phyloP scores from a whole-genome alignment of 2,797 vertebrate genomes.

The Amniataba percoides region DNA sequence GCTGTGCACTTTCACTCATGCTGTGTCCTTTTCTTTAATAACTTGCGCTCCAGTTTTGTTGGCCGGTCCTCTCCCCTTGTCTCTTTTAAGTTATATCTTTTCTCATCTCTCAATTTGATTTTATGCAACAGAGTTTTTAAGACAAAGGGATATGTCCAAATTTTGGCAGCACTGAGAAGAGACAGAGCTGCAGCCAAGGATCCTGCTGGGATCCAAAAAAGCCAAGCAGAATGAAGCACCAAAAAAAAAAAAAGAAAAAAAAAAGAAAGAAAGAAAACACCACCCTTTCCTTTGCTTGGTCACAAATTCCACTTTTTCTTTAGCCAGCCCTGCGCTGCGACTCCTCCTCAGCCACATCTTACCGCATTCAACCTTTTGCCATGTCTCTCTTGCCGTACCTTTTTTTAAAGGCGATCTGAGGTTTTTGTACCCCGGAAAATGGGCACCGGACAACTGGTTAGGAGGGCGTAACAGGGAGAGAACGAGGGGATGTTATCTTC shows the following conservation, averaged over 20 bases:
- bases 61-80: slow-evolving; percentile 62
- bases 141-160: slow-evolving; percentile 88
- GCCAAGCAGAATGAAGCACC: slow-evolving; percentile 87
- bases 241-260: slow-evolving; percentile 80
- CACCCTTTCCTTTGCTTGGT: slow-evolving; percentile 89
- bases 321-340: slow-evolving; percentile 85
- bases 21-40: slow-evolving; percentile 67
- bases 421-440: slow-evolving; percentile 83
- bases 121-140: slow-evolving; percentile 84
- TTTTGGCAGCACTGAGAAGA: slow-evolving; percentile 89
- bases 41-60: slow-evolving; percentile 72
- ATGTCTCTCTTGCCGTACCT: slow-evolving; percentile 85
- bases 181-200: slow-evolving; percentile 91
- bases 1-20: slow-evolving; percentile 70
- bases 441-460: slow-evolving; percentile 80
- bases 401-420: slow-evolving; percentile 81
- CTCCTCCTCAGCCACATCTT: slow-evolving; percentile 87
- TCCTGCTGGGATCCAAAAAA: slow-evolving; percentile 91
- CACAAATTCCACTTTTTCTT: slow-evolving; percentile 90
- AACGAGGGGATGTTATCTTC: slow-evolving; percentile 74
- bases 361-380: slow-evolving; percentile 88
- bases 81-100: slow-evolving; percentile 67
- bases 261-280: slow-evolving; percentile 83
- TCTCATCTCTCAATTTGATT: slow-evolving; percentile 79
- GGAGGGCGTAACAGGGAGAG: slow-evolving; percentile 76